Evolutionary conservation across 2,797 vertebrate genomes (phyloP).

Genomic region (Enteromius paludinosus): DNA sequence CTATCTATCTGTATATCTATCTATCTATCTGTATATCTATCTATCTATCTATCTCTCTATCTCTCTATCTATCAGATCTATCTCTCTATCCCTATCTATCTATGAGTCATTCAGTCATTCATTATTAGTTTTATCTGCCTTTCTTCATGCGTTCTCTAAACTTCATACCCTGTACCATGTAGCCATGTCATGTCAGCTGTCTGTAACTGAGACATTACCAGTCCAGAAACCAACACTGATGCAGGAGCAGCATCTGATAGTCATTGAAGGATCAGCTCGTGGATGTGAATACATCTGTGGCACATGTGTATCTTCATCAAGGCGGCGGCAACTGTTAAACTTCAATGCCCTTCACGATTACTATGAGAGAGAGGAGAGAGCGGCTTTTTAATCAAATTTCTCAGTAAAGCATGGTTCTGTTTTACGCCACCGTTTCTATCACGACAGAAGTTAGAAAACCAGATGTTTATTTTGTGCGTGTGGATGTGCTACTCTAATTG

Average conservation of each 20-base stretch:
- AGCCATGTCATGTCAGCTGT: slow-evolving; percentile 10
- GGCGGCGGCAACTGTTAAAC: slow-evolving; percentile 70
- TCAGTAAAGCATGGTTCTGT: slow-evolving; percentile 64
- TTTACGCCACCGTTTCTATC: slow-evolving; percentile 62
- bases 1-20: background rate
- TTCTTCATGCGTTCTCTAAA: background rate
- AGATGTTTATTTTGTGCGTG: slow-evolving; percentile 66
- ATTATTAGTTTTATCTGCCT: background rate
- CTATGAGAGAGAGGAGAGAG: slow-evolving; percentile 65
- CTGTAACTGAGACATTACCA: slow-evolving; percentile 12
- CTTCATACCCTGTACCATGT: background rate
- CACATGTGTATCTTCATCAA: slow-evolving; percentile 76
- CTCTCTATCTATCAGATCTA: background rate
- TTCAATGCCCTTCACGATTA: slow-evolving; percentile 70
- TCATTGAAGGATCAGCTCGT: slow-evolving; percentile 60
- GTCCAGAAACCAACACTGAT: slow-evolving; percentile 24
- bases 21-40: background rate
- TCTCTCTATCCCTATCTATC: background rate
- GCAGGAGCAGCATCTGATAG: slow-evolving; percentile 68
- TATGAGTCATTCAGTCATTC: background rate
- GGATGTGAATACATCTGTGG: slow-evolving; percentile 63
- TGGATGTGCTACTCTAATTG: slow-evolving; percentile 56
- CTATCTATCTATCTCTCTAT: background rate
- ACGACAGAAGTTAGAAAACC: slow-evolving; percentile 53
- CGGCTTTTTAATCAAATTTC: slow-evolving; percentile 74